A percentile compares a stretch with the other conserved stretches of the same genome.
Conservation (phyloP, 2,113 vertebrate species). For the Peucedramus taeniatus region DNA sequence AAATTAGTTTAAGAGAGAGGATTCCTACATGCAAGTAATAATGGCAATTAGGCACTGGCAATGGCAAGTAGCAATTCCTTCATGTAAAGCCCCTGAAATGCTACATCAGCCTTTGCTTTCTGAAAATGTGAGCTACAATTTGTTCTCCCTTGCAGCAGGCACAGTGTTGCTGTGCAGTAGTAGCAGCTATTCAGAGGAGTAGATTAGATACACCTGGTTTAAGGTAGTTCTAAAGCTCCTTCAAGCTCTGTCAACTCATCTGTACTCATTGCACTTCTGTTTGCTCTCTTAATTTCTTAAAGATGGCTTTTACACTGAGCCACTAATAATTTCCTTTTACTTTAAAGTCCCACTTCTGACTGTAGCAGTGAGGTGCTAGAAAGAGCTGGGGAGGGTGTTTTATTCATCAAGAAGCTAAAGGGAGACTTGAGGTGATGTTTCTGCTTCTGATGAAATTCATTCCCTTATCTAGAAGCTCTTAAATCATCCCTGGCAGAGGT, state of each 20-base stretch:
- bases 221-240: not conserved
- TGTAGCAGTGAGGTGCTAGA: not conserved
- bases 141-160: not conserved
- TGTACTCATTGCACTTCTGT: not conserved
- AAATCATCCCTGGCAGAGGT: slow-evolving; percentile 47
- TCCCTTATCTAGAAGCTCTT: slow-evolving; percentile 43
- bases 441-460: slow-evolving; percentile 25
- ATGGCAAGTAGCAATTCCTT: not conserved
- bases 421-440: not conserved
- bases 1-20: not conserved
- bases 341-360: not conserved
- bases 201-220: not conserved
- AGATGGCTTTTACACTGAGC: not conserved
- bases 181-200: not conserved
- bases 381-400: not conserved
- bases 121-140: not conserved
- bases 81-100: not conserved
- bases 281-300: not conserved
- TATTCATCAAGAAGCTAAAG: not conserved
- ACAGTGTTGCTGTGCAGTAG: rapidly evolving
- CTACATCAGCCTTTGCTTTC: not conserved
- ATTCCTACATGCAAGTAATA: not conserved
- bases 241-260: not conserved
- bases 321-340: not conserved
- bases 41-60: not conserved